A percentile compares a stretch with the other conserved stretches of the same genome.
These are phyloP conservation scores for Ceratitis capitata DNA, from an alignment of 1,140 invertebrate genomes.

Conservation along the genomic window DNA sequence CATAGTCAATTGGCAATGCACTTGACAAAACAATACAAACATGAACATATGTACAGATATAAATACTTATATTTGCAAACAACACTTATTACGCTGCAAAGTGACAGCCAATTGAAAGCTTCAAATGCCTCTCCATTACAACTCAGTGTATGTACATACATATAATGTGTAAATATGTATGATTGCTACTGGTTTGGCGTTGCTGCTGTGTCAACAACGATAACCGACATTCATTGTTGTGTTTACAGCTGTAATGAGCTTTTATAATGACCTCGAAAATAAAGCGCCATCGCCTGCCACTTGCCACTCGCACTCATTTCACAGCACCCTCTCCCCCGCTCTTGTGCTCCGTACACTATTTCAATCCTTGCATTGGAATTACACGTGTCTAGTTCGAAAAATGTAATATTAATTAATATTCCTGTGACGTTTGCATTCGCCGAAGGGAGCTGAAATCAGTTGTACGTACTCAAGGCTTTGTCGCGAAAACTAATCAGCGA, in stretches of 20 bases:
- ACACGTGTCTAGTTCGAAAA: neutral
- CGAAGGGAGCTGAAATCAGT: neutral
- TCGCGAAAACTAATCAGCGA: neutral
- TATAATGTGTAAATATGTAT: no score
- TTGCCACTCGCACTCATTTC: no score
- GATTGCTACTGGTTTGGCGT: neutral
- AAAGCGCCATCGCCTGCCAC: neutral
- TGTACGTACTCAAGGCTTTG: neutral
- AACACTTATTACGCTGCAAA: neutral
- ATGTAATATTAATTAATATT: constrained; percentile 26
- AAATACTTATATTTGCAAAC: neutral
- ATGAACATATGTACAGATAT: neutral
- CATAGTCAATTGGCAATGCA: neutral
- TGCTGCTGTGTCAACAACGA: neutral
- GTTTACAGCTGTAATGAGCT: constrained; percentile 32
- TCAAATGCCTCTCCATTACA: neutral
- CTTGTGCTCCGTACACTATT: no score
- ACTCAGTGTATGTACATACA: no score
- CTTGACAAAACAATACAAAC: neutral
- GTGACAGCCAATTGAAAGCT: constrained; percentile 4
- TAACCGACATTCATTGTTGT: constrained; percentile 6
- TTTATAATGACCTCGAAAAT: neutral
- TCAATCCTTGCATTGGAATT: no score
- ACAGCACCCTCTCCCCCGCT: neutral
- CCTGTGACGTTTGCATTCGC: neutral